Evolutionary conservation across 2,113 vertebrate species (phyloP).

Genomic region (Passer montanus): DNA sequence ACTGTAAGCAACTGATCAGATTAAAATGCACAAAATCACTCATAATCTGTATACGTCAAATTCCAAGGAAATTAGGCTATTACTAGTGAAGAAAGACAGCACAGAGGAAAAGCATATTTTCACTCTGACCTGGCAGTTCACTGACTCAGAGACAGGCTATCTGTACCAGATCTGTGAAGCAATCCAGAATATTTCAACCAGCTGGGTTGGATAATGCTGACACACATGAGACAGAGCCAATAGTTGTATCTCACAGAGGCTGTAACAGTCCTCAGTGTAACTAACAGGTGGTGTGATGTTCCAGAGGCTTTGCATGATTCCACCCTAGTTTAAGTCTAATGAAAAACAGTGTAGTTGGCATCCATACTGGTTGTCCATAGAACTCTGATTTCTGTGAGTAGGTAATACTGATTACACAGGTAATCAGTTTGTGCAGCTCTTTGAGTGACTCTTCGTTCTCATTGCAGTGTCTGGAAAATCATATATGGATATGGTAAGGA

Average conservation of each 20-base stretch:
- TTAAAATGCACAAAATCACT: constrained; percentile 42
- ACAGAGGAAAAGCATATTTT: constrained; percentile 40
- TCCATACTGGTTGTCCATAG: background rate
- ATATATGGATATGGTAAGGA: fast-evolving
- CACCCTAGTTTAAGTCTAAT: background rate
- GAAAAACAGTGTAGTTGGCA: background rate
- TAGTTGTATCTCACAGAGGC: background rate
- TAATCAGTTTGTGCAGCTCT: background rate
- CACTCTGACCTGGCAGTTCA: constrained; percentile 27
- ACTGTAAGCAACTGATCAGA: constrained; percentile 8
- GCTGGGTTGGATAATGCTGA: constrained; percentile 55
- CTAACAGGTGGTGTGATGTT: constrained; percentile 14
- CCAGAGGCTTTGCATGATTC: background rate
- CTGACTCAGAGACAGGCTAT: constrained; percentile 41
- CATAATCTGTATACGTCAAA: constrained; percentile 22
- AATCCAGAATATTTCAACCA: constrained; percentile 53
- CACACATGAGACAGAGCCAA: background rate
- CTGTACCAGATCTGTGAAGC: constrained; percentile 49
- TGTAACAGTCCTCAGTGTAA: background rate
- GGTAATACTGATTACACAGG: background rate
- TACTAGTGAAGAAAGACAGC: constrained; percentile 46
- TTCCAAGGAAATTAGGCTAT: constrained; percentile 48
- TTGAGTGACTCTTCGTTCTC: background rate
- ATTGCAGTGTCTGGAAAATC: background rate
- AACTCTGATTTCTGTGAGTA: background rate